Evolutionary conservation across 2,113 vertebrate species (phyloP).

Genomic region (Vanacampus margaritifer): DNA sequence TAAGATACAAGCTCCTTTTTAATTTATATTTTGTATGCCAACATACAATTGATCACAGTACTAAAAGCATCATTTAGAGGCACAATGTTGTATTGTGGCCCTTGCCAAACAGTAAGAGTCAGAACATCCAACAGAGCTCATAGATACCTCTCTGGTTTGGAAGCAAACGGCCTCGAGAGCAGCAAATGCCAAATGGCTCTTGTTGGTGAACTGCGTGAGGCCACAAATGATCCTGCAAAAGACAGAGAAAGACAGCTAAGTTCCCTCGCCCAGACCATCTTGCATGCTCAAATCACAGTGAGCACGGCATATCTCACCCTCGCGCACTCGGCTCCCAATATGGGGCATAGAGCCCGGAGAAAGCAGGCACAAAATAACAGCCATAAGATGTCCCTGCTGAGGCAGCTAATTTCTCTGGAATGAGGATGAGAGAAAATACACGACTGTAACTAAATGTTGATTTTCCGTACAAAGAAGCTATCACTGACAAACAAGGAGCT

Average conservation of each 20-base stretch:
- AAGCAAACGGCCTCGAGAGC: conserved; percentile 98
- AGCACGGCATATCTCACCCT: conserved; percentile 76
- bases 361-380: conserved; percentile 97
- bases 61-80: neutral
- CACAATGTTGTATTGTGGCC: neutral
- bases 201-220: conserved; percentile 98
- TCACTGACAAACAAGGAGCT: neutral
- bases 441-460: neutral
- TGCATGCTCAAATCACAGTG: neutral
- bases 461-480: neutral
- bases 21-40: no score
- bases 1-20: no score
- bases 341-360: conserved; percentile 95
- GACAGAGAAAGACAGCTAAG: neutral
- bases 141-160: conserved; percentile 91
- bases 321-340: conserved; percentile 98
- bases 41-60: neutral
- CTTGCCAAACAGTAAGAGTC: neutral
- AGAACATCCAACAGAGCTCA: neutral
- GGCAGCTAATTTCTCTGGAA: conserved; percentile 87
- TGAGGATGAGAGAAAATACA: neutral
- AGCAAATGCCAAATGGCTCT: conserved; percentile 92
- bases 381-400: conserved; percentile 89
- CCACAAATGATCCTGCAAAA: conserved; percentile 91
- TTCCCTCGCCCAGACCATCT: neutral